Base-by-base conservation (phyloP, 2,113 vertebrate genomes). In the Mola mola region DNA sequence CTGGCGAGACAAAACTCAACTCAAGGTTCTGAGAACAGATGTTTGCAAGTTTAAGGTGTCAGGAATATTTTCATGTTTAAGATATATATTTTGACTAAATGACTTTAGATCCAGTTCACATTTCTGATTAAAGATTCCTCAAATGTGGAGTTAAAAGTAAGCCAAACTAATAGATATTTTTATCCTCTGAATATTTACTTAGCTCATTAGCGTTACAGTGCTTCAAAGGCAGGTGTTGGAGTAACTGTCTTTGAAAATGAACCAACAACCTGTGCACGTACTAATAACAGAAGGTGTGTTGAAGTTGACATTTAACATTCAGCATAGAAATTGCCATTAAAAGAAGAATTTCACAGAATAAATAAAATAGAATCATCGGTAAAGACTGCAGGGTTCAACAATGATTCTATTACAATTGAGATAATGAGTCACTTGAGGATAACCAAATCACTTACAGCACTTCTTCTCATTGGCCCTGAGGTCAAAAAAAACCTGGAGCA, bases 381-480 rank as follows among this genome's bases (percentile, higher is more conserved):
- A n/a, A n/a, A n/a, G n/a, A n/a, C n/a, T n/a, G n/a, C n/a, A n/a
- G n/a, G n/a, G n/a, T n/a, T n/a, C n/a, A n/a, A 28, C 11, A 72
- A 19, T 49, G 0, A 1, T 48, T n/a, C n/a, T 22, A 43, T 51
- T 12, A 41, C 10, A 48, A 5, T 29, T 37, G 34, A 19, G 20
- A 8, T 13, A 64, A 28, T 38, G 22, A 24, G 38, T 60, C 24
- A 38, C 15, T 57, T 28, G 3, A 55, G 20, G 15, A 19, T 19
- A 16, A 36, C 31, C 21, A 60, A 63, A 44, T 0, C 50, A 90
- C 92, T 92, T 71, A 93, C 91, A 93, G 85, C 91, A 91, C 56
- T 92, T 92, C 75, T 92, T 92, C 73, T 88, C 89, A 4, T 43
- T 91, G 60, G 50, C 38, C 74, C 89, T 84, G 21, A 63, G 25